Evolutionary conservation across 2,113 vertebrate species (phyloP).

Genomic region (Paratilapia polleni): DNA sequence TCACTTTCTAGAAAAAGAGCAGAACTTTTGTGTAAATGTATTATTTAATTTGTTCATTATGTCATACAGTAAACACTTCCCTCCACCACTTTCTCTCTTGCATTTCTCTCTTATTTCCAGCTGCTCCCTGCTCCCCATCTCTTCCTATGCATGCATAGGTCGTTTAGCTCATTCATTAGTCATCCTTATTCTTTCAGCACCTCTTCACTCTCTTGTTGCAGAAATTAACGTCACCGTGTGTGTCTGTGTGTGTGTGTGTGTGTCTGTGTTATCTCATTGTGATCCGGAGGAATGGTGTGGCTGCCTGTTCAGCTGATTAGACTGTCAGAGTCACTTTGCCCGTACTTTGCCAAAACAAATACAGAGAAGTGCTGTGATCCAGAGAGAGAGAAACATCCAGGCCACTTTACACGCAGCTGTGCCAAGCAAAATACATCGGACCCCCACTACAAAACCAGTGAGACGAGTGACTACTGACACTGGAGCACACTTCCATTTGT

Average conservation of each 20-base stretch:
- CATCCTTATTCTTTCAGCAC: slow-evolving; percentile 41
- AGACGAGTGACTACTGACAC: slow-evolving; percentile 30
- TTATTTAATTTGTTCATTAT: not conserved
- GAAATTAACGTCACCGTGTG: too few species aligned
- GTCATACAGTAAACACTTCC: not conserved
- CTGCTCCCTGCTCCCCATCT: slow-evolving; percentile 11
- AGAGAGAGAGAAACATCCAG: slow-evolving; percentile 19
- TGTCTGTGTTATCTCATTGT: slow-evolving; percentile 46
- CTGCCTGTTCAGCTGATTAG: slow-evolving; percentile 52
- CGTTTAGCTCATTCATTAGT: slow-evolving; percentile 12
- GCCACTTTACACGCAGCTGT: slow-evolving; percentile 31
- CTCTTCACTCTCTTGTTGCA: not conserved
- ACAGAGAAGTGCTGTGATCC: slow-evolving; percentile 30
- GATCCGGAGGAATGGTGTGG: slow-evolving; percentile 11
- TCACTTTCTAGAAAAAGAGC: not conserved
- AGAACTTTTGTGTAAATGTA: not conserved
- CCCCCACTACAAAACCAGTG: slow-evolving; percentile 1
- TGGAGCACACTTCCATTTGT: not conserved
- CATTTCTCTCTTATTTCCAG: not conserved
- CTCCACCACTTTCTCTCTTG: not conserved
- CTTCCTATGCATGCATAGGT: not conserved
- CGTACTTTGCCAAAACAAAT: slow-evolving; percentile 62
- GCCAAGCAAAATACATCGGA: slow-evolving; percentile 56
- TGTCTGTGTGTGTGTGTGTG: not conserved
- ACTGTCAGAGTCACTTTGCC: slow-evolving; percentile 40